Evolutionary conservation across 2,888 invertebrate genomes (phyloP).

Genomic region (Eupithecia abbreviata): DNA sequence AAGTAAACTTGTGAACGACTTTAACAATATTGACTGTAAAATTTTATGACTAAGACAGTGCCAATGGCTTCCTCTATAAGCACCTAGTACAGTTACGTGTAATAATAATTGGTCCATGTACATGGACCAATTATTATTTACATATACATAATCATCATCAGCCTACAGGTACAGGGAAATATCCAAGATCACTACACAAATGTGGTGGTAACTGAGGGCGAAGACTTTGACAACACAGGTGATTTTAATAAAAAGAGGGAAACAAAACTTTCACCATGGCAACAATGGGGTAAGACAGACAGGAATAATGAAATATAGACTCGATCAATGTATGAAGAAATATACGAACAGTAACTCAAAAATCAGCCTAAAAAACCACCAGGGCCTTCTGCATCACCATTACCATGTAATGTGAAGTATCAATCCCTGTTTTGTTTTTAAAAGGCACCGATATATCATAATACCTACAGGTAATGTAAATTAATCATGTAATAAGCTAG

Average conservation of each 20-base stretch:
- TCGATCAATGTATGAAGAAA: no score
- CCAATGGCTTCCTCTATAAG: not conserved
- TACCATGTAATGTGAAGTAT: no score
- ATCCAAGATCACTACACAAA: no score
- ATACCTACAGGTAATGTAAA: not conserved
- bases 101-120: no score
- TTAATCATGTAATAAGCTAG: not conserved
- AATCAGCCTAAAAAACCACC: no score
- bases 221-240: not conserved
- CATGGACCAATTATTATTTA: not conserved
- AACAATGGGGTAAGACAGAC: not conserved
- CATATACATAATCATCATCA: not conserved
- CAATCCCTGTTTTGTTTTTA: not conserved
- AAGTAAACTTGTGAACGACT: conserved; percentile 10
- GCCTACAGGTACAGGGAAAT: not conserved
- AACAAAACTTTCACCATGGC: not conserved
- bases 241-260: not conserved
- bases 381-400: no score
- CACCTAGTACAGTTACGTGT: not conserved
- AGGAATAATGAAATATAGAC: no score
- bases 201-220: not conserved
- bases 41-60: conserved; percentile 1
- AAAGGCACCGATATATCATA: not conserved
- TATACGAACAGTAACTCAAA: no score
- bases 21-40: not conserved